Evolutionary conservation across 2,797 vertebrate genomes (phyloP).

Genomic region (Naso thynnoides): DNA sequence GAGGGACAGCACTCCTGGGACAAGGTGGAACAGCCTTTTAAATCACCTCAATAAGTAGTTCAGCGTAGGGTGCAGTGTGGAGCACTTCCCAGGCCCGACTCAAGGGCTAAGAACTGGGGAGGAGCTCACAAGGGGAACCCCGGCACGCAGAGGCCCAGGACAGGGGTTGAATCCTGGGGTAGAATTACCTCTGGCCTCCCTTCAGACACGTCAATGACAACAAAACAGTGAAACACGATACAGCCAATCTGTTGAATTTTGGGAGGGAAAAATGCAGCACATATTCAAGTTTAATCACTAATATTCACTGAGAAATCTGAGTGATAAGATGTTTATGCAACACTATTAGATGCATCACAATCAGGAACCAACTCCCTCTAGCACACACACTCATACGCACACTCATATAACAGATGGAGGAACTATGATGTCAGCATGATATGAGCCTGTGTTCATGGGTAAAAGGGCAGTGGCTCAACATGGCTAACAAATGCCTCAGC

Average conservation of each 20-base stretch:
- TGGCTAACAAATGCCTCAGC: slow-evolving; percentile 23
- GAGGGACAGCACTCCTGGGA: slow-evolving; percentile 71
- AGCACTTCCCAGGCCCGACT: slow-evolving; percentile 56
- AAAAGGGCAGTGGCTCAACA: slow-evolving; percentile 35
- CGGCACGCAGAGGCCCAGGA: slow-evolving; percentile 73
- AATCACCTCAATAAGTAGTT: slow-evolving; percentile 76
- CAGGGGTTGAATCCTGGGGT: slow-evolving; percentile 72
- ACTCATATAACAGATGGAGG: slow-evolving; percentile 36
- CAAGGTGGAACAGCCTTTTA: slow-evolving; percentile 68
- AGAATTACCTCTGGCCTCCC: slow-evolving; percentile 79
- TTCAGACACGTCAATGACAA: slow-evolving; percentile 74
- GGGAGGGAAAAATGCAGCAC: not conserved
- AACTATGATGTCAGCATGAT: slow-evolving; percentile 38
- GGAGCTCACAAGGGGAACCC: slow-evolving; percentile 78
- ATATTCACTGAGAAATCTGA: slow-evolving; percentile 12
- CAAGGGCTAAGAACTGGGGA: slow-evolving; percentile 63
- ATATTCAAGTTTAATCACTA: not conserved
- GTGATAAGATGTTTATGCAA: not conserved
- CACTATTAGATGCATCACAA: not conserved
- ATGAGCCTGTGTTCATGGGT: slow-evolving; percentile 24
- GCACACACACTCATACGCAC: not conserved
- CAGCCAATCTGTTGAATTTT: slow-evolving; percentile 22
- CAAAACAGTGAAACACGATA: slow-evolving; percentile 30
- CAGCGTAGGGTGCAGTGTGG: slow-evolving; percentile 66
- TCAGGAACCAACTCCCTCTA: slow-evolving; percentile 2